Conservation (phyloP, 2,888 invertebrate species). For the Lottia gigantea region DNA sequence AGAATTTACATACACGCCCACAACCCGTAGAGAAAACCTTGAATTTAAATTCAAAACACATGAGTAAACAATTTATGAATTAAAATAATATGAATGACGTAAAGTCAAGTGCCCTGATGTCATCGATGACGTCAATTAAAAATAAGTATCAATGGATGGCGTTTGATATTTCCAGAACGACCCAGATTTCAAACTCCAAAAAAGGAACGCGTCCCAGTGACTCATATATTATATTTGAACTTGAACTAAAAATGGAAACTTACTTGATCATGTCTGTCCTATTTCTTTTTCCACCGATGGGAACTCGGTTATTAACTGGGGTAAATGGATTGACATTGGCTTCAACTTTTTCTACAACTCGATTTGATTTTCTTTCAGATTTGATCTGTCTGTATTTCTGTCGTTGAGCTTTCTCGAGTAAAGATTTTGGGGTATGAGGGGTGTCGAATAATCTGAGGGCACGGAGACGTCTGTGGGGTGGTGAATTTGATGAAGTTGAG, state of each 20-base stretch:
- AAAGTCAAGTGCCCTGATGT: too few species aligned
- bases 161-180: too few species aligned
- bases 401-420: slow-evolving; percentile 75
- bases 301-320: slow-evolving; percentile 69
- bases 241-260: background rate
- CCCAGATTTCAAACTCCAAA: too few species aligned
- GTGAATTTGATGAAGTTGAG: slow-evolving; percentile 56
- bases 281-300: slow-evolving; percentile 77
- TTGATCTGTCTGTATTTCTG: slow-evolving; percentile 21
- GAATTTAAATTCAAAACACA: too few species aligned
- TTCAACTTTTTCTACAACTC: slow-evolving; percentile 37
- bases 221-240: too few species aligned
- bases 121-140: too few species aligned
- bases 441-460: slow-evolving; percentile 82
- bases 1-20: too few species aligned
- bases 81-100: too few species aligned
- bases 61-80: too few species aligned
- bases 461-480: slow-evolving; percentile 69
- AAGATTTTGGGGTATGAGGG: slow-evolving; percentile 86
- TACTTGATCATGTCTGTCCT: slow-evolving; percentile 71
- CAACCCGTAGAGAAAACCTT: too few species aligned
- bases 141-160: too few species aligned
- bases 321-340: slow-evolving; percentile 84
- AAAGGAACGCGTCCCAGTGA: too few species aligned
- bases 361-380: slow-evolving; percentile 6